A percentile compares a stretch with the other conserved stretches of the same genome.
These are phyloP conservation scores for Dufourea novaeangliae DNA, from an alignment of 1,140 invertebrate species.

Conservation along the genomic window DNA sequence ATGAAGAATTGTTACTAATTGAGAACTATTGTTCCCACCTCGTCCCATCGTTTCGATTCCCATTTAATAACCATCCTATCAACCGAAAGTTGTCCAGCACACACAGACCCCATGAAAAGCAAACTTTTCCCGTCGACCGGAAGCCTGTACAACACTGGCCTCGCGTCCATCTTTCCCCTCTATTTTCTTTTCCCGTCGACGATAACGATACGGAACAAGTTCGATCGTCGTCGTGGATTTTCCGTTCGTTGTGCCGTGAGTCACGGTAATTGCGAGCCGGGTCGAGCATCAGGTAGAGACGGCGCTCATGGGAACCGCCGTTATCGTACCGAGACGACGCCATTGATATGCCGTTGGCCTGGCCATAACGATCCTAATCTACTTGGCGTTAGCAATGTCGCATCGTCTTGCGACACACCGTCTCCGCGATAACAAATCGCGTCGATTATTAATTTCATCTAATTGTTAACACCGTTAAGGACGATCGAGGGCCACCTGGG, in stretches of 20 bases:
- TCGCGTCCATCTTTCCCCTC: not conserved
- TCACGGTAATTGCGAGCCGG: too few relatives aligned
- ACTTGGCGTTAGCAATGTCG: not conserved
- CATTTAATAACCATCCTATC: not conserved
- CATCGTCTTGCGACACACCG: not conserved
- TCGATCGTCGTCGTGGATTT: not conserved
- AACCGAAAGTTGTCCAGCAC: not conserved
- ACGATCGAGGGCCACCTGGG: not conserved
- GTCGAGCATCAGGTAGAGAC: too few relatives aligned
- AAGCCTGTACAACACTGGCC: not conserved
- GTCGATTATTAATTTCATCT: conserved; percentile 16
- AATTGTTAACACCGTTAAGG: conserved; percentile 3
- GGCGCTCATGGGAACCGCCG: not conserved
- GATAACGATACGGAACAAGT: not conserved
- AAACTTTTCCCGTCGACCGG: not conserved
- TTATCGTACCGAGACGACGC: not conserved
- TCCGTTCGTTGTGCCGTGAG: not conserved
- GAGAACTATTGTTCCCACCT: too few relatives aligned
- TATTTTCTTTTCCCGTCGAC: not conserved
- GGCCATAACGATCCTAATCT: conserved; percentile 11
- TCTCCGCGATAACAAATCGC: not conserved
- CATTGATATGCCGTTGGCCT: not conserved
- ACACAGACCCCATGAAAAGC: not conserved
- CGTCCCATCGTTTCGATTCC: not conserved
- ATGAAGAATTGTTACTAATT: too few relatives aligned